Evolutionary conservation across 35 echinoderm and acorn worm species (phyloP).

Genomic region (Eucidaris tribuloides): DNA sequence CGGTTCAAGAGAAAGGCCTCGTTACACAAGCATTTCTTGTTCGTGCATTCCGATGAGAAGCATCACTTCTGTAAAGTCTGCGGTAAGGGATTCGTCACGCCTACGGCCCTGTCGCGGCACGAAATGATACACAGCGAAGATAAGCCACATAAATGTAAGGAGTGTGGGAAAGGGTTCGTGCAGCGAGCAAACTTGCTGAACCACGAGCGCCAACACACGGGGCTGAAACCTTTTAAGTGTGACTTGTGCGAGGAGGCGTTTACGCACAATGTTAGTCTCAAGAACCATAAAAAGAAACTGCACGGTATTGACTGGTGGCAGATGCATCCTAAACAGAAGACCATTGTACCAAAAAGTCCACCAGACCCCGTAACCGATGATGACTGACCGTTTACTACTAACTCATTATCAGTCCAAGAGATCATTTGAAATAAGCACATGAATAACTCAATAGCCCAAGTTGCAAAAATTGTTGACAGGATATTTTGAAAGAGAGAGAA

Average conservation of each 20-base stretch:
- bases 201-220: constrained; percentile 74
- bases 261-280: constrained; percentile 78
- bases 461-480: too few species aligned
- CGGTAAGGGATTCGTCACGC: constrained; percentile 36
- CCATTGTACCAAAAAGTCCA: too few species aligned
- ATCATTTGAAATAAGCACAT: too few species aligned
- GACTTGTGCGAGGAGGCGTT: constrained; percentile 66
- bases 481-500: too few species aligned
- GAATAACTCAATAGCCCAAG: too few species aligned
- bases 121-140: constrained; percentile 34
- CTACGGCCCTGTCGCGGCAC: constrained; percentile 13
- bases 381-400: too few species aligned
- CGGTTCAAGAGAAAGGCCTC: not conserved
- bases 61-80: constrained; percentile 41
- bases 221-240: constrained; percentile 66
- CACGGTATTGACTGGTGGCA: constrained; percentile 88
- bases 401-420: too few species aligned
- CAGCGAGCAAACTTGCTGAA: constrained; percentile 48
- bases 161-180: constrained; percentile 53
- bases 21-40: not conserved
- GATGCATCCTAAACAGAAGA: too few species aligned
- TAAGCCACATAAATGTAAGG: constrained; percentile 47
- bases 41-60: not conserved
- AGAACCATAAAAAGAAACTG: constrained; percentile 64
- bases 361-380: too few species aligned